Percentiles rank a stretch among this genome's conserved stretches.
Evolutionary conservation across 2,797 vertebrate species (phyloP).

Genomic region (Lates japonicus): DNA sequence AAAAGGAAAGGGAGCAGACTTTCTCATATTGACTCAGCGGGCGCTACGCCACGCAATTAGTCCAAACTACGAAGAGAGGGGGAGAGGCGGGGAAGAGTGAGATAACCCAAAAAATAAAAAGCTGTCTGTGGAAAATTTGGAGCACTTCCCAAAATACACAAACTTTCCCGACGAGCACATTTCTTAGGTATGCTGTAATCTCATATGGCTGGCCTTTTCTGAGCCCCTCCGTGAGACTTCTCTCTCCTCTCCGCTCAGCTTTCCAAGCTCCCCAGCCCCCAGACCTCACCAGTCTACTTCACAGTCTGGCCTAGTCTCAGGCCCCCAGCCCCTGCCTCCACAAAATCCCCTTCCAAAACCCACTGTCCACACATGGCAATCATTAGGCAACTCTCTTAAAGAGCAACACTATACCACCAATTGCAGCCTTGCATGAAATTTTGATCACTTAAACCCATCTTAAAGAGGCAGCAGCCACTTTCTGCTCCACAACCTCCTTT

Average conservation of each 20-base stretch:
- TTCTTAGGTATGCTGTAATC: constrained; percentile 88
- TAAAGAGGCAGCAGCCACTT: constrained; percentile 86
- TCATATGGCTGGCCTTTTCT: constrained; percentile 86
- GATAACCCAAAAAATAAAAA: constrained; percentile 85
- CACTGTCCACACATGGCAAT: constrained; percentile 85
- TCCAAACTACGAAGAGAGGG: constrained; percentile 70
- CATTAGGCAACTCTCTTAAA: constrained; percentile 85
- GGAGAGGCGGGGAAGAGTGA: constrained; percentile 66
- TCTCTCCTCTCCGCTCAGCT: constrained; percentile 78
- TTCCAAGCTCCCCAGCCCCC: constrained; percentile 76
- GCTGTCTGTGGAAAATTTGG: constrained; percentile 85
- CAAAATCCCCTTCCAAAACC: constrained; percentile 81
- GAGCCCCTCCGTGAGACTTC: constrained; percentile 81
- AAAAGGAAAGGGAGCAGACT: constrained; percentile 71
- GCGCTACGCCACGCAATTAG: constrained; percentile 80
- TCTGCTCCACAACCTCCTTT: constrained; percentile 75
- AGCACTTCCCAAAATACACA: constrained; percentile 81
- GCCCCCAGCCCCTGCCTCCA: constrained; percentile 77
- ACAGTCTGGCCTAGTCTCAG: constrained; percentile 79
- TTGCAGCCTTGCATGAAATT: constrained; percentile 84
- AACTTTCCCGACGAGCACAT: constrained; percentile 83
- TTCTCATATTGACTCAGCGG: constrained; percentile 76
- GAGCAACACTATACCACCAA: constrained; percentile 85
- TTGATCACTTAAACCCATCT: constrained; percentile 88
- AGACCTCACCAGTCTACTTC: constrained; percentile 83